phyloP scores from a whole-genome alignment of 2,113 vertebrate species.

The Cololabis saira region DNA sequence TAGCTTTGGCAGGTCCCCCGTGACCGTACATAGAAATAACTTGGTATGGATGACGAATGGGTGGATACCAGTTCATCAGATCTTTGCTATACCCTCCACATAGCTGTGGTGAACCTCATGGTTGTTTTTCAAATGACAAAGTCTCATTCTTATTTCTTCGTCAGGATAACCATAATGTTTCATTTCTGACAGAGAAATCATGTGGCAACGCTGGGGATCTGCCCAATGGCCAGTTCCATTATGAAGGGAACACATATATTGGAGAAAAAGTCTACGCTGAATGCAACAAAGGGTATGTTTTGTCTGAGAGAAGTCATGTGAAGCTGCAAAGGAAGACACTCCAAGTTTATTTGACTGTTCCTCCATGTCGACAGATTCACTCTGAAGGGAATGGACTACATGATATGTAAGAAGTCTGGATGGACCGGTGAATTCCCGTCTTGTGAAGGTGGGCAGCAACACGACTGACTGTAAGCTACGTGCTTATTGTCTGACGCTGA shows the following conservation, averaged over 20 bases:
- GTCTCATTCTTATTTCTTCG: not conserved
- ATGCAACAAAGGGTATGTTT: slow-evolving; percentile 70
- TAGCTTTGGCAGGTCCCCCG: no score
- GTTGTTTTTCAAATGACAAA: no score
- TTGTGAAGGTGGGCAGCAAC: slow-evolving; percentile 63
- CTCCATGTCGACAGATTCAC: slow-evolving; percentile 56
- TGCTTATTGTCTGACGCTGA: not conserved
- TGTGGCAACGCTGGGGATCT: slow-evolving; percentile 69
- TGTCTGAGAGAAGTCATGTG: not conserved
- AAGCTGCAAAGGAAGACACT: not conserved
- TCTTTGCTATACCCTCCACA: not conserved
- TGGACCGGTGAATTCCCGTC: slow-evolving; percentile 65
- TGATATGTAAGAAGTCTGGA: slow-evolving; percentile 59
- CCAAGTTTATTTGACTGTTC: not conserved
- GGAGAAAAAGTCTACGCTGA: slow-evolving; percentile 60
- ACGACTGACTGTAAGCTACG: not conserved
- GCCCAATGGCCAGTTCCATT: slow-evolving; percentile 46
- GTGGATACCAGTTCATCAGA: no score
- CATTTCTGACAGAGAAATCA: slow-evolving; percentile 38
- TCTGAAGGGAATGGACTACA: slow-evolving; percentile 55
- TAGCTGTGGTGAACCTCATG: not conserved
- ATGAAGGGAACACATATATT: slow-evolving; percentile 30
- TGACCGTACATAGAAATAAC: no score
- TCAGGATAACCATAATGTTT: not conserved
- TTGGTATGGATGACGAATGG: no score